Percentiles rank a stretch among this genome's conserved stretches.
These are phyloP conservation scores for Morone chrysops DNA, from an alignment of 2,113 vertebrate genomes.

Conservation along the genomic window DNA sequence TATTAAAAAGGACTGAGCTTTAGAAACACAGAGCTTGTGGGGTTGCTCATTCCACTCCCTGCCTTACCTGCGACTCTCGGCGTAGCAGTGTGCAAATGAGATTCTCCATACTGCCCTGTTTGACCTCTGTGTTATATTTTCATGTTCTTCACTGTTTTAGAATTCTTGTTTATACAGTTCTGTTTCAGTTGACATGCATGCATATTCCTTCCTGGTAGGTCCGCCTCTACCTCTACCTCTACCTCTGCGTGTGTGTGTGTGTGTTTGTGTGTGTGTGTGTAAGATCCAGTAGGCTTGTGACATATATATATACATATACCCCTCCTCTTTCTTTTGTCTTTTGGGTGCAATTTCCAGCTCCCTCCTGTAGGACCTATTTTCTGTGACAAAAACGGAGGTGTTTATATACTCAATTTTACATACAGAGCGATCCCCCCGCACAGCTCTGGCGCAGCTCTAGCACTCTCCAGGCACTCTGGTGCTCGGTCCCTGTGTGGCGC, in stretches of 20 bases:
- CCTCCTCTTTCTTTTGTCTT: conserved; percentile 71
- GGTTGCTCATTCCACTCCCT: conserved; percentile 59
- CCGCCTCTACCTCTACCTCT: conserved; percentile 25
- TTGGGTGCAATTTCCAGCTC: conserved; percentile 83
- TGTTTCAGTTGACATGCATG: conserved; percentile 76
- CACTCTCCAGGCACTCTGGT: conserved; percentile 62
- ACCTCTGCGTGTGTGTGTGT: conserved; percentile 22
- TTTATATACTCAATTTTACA: conserved; percentile 85
- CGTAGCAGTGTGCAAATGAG: conserved; percentile 76
- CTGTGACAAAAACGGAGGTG: conserved; percentile 80
- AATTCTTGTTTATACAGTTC: conserved; percentile 83
- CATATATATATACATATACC: conserved; percentile 11
- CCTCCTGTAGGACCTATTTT: conserved; percentile 85
- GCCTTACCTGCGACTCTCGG: conserved; percentile 68
- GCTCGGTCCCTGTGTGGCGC: conserved; percentile 80
- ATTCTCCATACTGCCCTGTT: conserved; percentile 70
- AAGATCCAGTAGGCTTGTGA: conserved; percentile 43
- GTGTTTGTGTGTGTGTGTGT: conserved; percentile 15
- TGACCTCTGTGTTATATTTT: conserved; percentile 80
- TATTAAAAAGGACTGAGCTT: conserved; percentile 78
- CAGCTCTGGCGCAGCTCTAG: conserved; percentile 47
- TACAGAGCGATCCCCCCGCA: conserved; percentile 75
- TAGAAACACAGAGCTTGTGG: conserved; percentile 63
- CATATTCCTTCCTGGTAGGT: conserved; percentile 79
- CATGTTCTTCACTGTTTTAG: conserved; percentile 76